These are phyloP conservation scores for Hydrophis major DNA, from an alignment of 2,797 vertebrate genomes.

Conservation along the genomic window DNA sequence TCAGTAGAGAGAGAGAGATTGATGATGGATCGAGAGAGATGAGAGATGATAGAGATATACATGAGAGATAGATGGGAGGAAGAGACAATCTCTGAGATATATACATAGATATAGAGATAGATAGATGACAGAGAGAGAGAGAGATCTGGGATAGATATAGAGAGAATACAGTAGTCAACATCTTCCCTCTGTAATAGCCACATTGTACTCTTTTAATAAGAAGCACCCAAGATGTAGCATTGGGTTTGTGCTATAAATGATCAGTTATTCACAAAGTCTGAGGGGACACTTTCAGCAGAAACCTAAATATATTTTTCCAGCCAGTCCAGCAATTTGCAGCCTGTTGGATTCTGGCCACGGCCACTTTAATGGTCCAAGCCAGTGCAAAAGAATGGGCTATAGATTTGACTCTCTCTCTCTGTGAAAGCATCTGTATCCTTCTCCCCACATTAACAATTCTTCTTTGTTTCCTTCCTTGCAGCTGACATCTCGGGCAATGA, in stretches of 20 bases:
- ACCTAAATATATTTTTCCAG: neutral
- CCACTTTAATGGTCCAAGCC: neutral
- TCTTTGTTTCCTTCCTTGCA: constrained; percentile 9
- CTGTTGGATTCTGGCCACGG: neutral
- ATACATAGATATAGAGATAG: neutral
- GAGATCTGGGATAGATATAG: neutral
- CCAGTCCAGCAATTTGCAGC: neutral
- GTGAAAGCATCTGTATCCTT: too few relatives aligned
- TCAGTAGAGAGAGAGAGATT: too few relatives aligned
- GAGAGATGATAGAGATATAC: too few relatives aligned
- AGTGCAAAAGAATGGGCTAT: neutral
- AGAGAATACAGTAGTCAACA: neutral
- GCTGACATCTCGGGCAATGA: constrained; percentile 32
- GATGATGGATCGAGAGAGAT: too few relatives aligned
- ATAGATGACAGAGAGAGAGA: neutral
- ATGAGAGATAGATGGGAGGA: too few relatives aligned
- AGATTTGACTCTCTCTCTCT: neutral
- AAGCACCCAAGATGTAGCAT: neutral
- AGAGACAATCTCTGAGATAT: neutral
- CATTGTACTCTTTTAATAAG: neutral
- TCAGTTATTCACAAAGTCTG: neutral
- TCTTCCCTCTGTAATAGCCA: neutral
- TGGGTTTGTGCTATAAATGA: neutral
- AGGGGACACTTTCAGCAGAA: neutral
- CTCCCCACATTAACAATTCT: neutral